Percentiles rank a stretch among this genome's conserved stretches.
Conservation (phyloP, 2,888 invertebrate genomes). For the Tethea ocularis region DNA sequence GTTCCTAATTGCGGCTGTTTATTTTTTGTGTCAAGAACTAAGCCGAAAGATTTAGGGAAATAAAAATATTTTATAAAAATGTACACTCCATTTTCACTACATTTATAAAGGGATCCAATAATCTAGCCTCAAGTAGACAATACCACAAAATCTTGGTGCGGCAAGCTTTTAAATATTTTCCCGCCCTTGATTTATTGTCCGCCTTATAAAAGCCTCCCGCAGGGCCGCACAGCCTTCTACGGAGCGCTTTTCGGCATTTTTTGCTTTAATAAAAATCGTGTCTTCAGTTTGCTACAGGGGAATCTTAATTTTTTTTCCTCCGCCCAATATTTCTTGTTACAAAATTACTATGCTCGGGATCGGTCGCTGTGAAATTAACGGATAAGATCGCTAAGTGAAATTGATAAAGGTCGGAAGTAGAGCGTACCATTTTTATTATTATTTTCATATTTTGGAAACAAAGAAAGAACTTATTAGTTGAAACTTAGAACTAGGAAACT, state of each 20-base stretch:
- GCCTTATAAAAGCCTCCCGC: conserved; percentile 81
- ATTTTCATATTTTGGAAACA: not conserved
- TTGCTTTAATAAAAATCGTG: conserved; percentile 71
- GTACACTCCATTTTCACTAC: too few relatives aligned
- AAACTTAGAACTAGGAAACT: too few relatives aligned
- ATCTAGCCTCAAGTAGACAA: conserved; percentile 29
- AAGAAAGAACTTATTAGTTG: too few relatives aligned
- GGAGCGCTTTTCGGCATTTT: conserved; percentile 68
- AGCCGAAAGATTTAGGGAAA: too few relatives aligned
- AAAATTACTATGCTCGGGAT: conserved; percentile 44
- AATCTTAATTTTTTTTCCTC: conserved; percentile 68
- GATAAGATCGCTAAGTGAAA: conserved; percentile 19
- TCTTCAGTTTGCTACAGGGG: conserved; percentile 56
- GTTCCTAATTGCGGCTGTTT: too few relatives aligned
- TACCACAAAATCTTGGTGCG: conserved; percentile 55
- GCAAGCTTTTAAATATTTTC: conserved; percentile 75
- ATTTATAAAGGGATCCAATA: conserved; percentile 16
- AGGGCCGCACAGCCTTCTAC: conserved; percentile 47
- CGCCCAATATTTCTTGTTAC: conserved; percentile 59
- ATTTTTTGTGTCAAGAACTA: too few relatives aligned
- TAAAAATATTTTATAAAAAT: too few relatives aligned
- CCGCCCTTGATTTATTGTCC: conserved; percentile 77
- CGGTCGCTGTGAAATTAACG: conserved; percentile 65
- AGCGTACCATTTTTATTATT: not conserved
- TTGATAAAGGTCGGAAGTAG: conserved; percentile 9